phyloP scores from a whole-genome alignment of 2,797 vertebrate genomes.

The Halcyon badia region DNA sequence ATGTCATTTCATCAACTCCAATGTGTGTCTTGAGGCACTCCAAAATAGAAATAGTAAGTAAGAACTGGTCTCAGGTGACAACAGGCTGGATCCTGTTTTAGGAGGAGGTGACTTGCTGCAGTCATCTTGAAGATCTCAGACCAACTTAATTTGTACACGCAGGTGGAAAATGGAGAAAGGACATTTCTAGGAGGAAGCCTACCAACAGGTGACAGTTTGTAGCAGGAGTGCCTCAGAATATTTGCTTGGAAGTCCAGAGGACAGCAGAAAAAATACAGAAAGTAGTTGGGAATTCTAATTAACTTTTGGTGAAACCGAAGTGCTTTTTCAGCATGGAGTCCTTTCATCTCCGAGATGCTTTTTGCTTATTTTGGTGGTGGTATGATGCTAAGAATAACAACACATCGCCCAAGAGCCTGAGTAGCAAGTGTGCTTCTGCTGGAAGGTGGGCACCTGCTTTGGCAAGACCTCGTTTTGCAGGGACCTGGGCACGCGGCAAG shows the following conservation, averaged over 20 bases:
- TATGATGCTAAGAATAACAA: neutral
- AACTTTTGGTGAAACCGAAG: neutral
- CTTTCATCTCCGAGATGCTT: neutral
- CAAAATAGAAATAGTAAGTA: neutral
- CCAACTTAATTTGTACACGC: neutral
- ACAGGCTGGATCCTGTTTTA: neutral
- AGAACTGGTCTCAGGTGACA: neutral
- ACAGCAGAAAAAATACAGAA: neutral
- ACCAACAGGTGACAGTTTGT: neutral
- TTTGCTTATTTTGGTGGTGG: neutral
- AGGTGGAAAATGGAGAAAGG: neutral
- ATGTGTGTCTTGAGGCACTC: neutral
- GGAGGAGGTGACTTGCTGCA: neutral
- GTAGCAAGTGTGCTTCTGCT: neutral
- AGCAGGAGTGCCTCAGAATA: neutral
- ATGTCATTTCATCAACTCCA: neutral
- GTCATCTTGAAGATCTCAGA: neutral
- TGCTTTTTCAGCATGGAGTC: neutral
- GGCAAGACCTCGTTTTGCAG: neutral
- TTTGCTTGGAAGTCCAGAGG: neutral
- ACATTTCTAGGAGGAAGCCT: neutral
- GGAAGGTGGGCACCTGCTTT: neutral
- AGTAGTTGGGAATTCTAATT: neutral
- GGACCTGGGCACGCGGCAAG: rapidly evolving
- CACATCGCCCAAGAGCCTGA: neutral